A percentile compares a stretch with the other conserved stretches of the same genome.
Conservation (phyloP, 2,113 vertebrate species). For the Papio anubis region DNA sequence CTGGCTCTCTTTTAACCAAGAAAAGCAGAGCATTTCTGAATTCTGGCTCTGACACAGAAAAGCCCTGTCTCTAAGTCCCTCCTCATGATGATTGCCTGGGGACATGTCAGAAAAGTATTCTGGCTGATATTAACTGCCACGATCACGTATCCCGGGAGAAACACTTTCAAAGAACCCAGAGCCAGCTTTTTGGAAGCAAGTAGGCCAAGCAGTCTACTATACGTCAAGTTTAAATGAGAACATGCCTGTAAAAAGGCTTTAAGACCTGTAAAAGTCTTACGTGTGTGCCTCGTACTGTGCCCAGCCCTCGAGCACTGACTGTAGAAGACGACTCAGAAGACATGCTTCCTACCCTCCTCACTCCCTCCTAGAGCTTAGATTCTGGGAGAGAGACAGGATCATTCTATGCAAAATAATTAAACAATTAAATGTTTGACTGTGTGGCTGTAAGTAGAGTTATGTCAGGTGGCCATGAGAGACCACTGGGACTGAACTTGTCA, state of each 20-base stretch:
- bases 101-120: conserved; percentile 29
- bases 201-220: not conserved
- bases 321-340: not conserved
- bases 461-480: not conserved
- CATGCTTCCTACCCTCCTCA: not conserved
- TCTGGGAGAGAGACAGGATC: not conserved
- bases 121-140: conserved; percentile 18
- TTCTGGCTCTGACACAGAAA: conserved; percentile 63
- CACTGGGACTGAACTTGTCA: not conserved
- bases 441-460: not conserved
- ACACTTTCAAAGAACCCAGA: not conserved
- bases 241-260: not conserved
- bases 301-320: not conserved
- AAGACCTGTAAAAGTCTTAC: not conserved
- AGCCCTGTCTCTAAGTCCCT: conserved; percentile 38
- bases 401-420: conserved; percentile 3
- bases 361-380: not conserved
- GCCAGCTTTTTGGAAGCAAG: not conserved
- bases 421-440: not conserved
- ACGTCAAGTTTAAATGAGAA: conserved; percentile 15
- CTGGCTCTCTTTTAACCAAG: conserved; percentile 54
- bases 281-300: not conserved
- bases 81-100: conserved; percentile 19
- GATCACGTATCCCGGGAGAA: not conserved
- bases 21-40: conserved; percentile 61